Evolutionary conservation across 2,888 invertebrate genomes (phyloP), one percentile per base, ranked within the genome.

Genomic region (Ormia ochracea): DNA sequence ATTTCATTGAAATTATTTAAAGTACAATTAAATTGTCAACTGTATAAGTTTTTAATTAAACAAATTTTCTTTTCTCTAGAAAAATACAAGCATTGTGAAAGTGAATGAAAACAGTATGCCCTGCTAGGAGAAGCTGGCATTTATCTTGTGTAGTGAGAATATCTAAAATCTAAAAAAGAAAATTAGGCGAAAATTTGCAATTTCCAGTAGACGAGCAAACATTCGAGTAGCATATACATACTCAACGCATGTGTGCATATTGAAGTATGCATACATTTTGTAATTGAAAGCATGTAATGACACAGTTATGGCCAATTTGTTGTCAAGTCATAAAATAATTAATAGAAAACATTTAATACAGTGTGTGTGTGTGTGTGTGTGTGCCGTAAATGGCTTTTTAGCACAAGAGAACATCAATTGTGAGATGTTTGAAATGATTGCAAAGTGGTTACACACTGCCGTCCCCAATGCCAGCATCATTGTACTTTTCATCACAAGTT

Each of bases 321-420:
- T 74, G 36, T 74, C 65, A 63, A 78, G 69, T 69, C 41, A 72
- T 73, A 38, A 63, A 78, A 63, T 61, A 66, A 75, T 75, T 75
- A 75, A 70, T 70, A 33, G 41, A 52, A 59, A 70, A 68, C 43
- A 72, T 76, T 63, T 31, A 38, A 41, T 58, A 48, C 23, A 33
- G 43, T 12, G 23, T 50, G 19, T 31, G 26, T 48, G 33, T 31
- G 26, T 7, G 10, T 14, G 28, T 52, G 14, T 68, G 26, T 68
- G n/a, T 4, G 31, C 45, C 68, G 48, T 43, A 63, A 48, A 76
- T 63, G 61, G 54, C 45, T 48, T 61, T 76, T 38, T 63, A 54
- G 56, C 54, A 69, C 61, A 63, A 69, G 54, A 76, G 54, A 28
- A 76, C 76, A 61, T 61, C 52, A 54, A 56, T 68, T 69, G 63